Evolutionary conservation across 35 echinoderm and acorn worm species (phyloP), one percentile per base, ranked within the genome.

Genomic region (Holothuria glaberrima): DNA sequence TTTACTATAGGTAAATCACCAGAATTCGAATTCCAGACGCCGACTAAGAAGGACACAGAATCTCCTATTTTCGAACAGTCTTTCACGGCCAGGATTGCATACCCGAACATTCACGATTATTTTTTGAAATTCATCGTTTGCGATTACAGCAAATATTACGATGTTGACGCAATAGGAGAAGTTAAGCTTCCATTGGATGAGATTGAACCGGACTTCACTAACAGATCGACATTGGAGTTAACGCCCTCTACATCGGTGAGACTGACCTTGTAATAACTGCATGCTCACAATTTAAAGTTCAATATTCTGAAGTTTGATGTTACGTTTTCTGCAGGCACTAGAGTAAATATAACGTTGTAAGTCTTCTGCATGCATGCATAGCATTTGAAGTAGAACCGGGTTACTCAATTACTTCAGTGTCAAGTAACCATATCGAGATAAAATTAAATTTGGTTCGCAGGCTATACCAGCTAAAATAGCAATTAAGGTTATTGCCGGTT

Each of bases 21-120:
- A 60, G 80, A 83, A 63, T 83, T 83, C 32, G 80, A 83, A 83
- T 83, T 83, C 30, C 80, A 83, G 26, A 83, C 80, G 12, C 80
- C 80, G 45, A 60, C 30, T 21, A 83, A 83, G 30, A 83, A 83
- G 24, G 80, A 83, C 33, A 83, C 80, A 9, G 56, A 29, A 35
- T 83, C 80, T 46, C 80, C 80, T 31, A 59, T 83, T 16, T 83
- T 83, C 33, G 80, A 83, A 10, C 80, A 83, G 80, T 61, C 52
- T 5, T 83, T 83, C 33, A 83, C 54, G 7, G 80, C 80, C 56
- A 48, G 80, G 22, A 54, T 83, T 0, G 56, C 21, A 19, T 83
- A 60, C 24, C 80, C 80, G 13, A 32, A 46, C 6, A 29, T 83
- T 22, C 80, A 83, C 19, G 80, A 83, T 5, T 83, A 83, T 22